A percentile compares a stretch with the other conserved stretches of the same genome.
phyloP scores from a whole-genome alignment of 2,113 vertebrate genomes.

The Cyprinodon tularosa region DNA sequence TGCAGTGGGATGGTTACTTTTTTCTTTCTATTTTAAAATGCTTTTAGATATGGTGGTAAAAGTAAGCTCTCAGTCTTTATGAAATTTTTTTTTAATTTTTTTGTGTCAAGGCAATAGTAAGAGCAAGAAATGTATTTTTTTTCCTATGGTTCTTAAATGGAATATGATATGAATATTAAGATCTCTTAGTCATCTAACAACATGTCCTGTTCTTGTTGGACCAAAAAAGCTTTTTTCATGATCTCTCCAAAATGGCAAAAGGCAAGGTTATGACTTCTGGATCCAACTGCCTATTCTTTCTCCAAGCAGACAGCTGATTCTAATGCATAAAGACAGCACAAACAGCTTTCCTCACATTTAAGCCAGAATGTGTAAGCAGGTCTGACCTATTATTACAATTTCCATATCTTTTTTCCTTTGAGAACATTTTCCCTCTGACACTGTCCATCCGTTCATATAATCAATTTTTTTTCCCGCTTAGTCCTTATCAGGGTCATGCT shows the following conservation, averaged over 20 bases:
- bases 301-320: slow-evolving; percentile 66
- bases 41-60: slow-evolving; percentile 1
- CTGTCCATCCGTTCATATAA: too few relatives aligned
- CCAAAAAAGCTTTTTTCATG: slow-evolving; percentile 63
- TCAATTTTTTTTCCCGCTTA: too few relatives aligned
- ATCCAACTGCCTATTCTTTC: slow-evolving; percentile 61
- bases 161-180: slow-evolving; percentile 47
- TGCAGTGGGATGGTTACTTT: slow-evolving; percentile 76
- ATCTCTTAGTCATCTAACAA: slow-evolving; percentile 46
- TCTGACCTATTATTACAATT: slow-evolving; percentile 32
- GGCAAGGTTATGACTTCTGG: slow-evolving; percentile 64
- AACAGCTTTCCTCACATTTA: slow-evolving; percentile 56
- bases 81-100: neutral
- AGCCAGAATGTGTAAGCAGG: slow-evolving; percentile 50
- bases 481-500: too few relatives aligned
- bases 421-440: neutral
- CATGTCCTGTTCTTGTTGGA: slow-evolving; percentile 52
- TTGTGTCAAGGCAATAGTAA: slow-evolving; percentile 37
- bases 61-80: neutral
- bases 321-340: slow-evolving; percentile 65
- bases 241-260: slow-evolving; percentile 71
- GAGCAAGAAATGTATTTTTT: slow-evolving; percentile 26
- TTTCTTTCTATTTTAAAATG: slow-evolving; percentile 9
- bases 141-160: slow-evolving; percentile 20
- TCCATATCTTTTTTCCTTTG: slow-evolving; percentile 17